Percentiles rank a stretch among this genome's conserved stretches.
phyloP scores from a whole-genome alignment of 1,140 invertebrate species.

The Drosophila equinoxialis region DNA sequence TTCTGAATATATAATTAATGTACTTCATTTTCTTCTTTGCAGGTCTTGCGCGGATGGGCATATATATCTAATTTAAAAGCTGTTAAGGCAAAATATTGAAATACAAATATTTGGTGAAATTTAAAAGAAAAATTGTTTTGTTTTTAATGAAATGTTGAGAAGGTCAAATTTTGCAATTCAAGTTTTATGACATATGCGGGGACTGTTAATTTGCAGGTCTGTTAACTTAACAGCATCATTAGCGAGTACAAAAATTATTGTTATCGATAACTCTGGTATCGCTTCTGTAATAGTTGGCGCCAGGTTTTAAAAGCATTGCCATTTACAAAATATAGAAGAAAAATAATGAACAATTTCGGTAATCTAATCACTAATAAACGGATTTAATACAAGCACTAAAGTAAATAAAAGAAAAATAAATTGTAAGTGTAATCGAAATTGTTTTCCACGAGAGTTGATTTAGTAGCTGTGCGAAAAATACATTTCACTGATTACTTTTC shows the following conservation, averaged over 20 bases:
- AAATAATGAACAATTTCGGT: too few species aligned
- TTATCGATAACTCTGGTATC: not conserved
- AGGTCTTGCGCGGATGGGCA: not conserved
- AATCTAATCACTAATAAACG: too few species aligned
- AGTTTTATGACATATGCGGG: not conserved
- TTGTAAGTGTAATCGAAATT: not conserved
- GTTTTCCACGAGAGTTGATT: not conserved
- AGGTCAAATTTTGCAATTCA: too few species aligned
- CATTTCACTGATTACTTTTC: conserved; percentile 2
- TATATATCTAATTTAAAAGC: not conserved
- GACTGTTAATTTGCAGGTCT: not conserved
- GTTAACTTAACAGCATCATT: not conserved
- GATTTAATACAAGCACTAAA: too few species aligned
- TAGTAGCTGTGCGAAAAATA: not conserved
- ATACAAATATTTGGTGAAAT: not conserved
- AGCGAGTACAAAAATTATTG: too few species aligned
- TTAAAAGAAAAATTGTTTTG: not conserved
- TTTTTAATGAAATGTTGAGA: too few species aligned
- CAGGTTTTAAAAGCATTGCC: not conserved
- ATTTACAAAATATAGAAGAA: too few species aligned
- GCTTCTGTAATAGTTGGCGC: not conserved
- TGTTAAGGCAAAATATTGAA: not conserved
- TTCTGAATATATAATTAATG: not conserved
- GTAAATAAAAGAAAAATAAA: too few species aligned
- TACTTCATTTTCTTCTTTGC: not conserved